Percentiles rank a stretch among this genome's conserved stretches.
phyloP scores from a whole-genome alignment of 2,888 invertebrate genomes.

The Adineta ricciae region DNA sequence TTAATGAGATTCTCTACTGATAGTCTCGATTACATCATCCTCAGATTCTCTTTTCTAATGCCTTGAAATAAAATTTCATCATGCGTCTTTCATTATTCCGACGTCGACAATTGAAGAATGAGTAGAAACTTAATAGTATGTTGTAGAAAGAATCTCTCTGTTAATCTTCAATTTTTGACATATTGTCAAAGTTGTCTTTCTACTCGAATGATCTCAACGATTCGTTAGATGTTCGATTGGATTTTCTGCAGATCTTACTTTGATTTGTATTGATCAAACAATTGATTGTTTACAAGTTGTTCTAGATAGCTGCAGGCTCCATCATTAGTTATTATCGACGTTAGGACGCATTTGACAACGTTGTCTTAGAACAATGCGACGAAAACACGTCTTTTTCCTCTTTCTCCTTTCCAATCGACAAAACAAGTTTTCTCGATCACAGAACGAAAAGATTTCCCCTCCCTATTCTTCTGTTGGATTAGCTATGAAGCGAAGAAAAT shows the following conservation, averaged over 20 bases:
- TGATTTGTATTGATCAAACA: not conserved
- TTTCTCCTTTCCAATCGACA: too few species aligned
- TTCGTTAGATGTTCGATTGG: too few species aligned
- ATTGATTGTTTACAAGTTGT: not conserved
- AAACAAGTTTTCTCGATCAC: too few species aligned
- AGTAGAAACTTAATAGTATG: too few species aligned
- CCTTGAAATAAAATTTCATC: not conserved
- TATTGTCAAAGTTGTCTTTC: too few species aligned
- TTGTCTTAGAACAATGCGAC: not conserved
- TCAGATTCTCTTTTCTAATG: not conserved
- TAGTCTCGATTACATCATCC: not conserved
- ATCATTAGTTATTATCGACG: not conserved
- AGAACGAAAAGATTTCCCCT: not conserved
- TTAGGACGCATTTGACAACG: not conserved
- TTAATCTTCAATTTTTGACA: too few species aligned
- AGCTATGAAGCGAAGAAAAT: not conserved
- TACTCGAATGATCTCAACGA: too few species aligned
- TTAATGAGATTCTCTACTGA: not conserved
- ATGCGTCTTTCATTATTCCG: not conserved
- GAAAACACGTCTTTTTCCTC: not conserved
- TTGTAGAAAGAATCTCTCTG: too few species aligned
- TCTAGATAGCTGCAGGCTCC: not conserved
- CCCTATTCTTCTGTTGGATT: not conserved
- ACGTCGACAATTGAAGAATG: too few species aligned
- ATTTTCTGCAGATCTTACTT: too few species aligned